A percentile compares a stretch with the other conserved stretches of the same genome.
Evolutionary conservation across 2,113 vertebrate genomes (phyloP).

Genomic region (Edolisoma coerulescens): DNA sequence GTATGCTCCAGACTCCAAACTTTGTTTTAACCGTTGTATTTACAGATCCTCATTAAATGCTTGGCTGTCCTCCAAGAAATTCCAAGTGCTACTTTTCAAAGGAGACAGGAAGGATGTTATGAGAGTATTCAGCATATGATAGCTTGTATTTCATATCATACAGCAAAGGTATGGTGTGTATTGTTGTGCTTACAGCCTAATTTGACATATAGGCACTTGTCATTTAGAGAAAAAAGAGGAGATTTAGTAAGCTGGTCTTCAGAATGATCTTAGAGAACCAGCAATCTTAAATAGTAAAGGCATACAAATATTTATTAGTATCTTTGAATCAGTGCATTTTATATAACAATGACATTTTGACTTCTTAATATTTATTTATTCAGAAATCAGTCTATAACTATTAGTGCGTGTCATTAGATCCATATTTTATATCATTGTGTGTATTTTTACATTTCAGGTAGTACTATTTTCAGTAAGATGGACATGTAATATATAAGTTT

Average conservation of each 20-base stretch:
- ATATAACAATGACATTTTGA: neutral
- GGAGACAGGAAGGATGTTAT: slow-evolving; percentile 59
- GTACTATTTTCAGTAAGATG: neutral
- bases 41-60: slow-evolving; percentile 90
- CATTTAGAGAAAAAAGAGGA: neutral
- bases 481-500: neutral
- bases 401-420: neutral
- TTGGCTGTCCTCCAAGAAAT: slow-evolving; percentile 84
- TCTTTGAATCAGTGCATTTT: neutral
- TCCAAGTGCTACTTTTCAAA: slow-evolving; percentile 70
- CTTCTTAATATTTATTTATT: neutral
- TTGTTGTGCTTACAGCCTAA: neutral
- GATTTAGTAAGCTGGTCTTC: neutral
- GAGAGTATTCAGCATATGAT: slow-evolving; percentile 89
- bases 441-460: neutral
- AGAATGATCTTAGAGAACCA: neutral
- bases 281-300: neutral
- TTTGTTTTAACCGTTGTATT: slow-evolving; percentile 9
- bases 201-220: neutral
- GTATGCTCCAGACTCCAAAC: neutral
- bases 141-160: slow-evolving; percentile 85
- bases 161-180: slow-evolving; percentile 80
- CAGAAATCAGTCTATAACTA: neutral
- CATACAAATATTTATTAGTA: neutral
- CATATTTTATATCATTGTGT: neutral